Base-by-base conservation (phyloP, 2,797 vertebrate species). In the Phrynocephalus guinanensis region DNA sequence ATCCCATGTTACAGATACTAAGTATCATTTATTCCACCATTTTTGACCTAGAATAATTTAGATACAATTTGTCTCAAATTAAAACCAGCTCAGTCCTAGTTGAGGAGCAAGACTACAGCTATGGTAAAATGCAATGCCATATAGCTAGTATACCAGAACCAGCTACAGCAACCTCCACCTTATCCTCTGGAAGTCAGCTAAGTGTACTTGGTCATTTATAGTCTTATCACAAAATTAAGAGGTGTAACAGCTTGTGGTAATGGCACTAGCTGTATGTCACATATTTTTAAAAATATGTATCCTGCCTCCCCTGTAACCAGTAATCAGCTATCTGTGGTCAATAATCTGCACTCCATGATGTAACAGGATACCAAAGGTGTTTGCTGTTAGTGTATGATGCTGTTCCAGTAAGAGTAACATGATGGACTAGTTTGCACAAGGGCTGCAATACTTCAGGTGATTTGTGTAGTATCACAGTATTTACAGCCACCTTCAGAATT, bases 171-270 rank as follows among this genome's bases (percentile, higher is more conserved):
- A n/a, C 60, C 60, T 63, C 60, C 30, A 87, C 68, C 28, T 88
- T 66, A 70, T 85, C 48, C 24, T 26, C 67, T 84, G n/a, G 52
- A 79, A 50, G 6, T 73, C 38, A 84, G 70, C 52, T 6, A 73
- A n/a, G 10, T 84, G 9, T 79, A 22, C 28, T 20, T 44, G 33
- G 6, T 11, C 22, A 80, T 33, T 63, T 30, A 13, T 63, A 66
- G 71, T 78, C 73, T 28, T 9, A 30, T 75, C 60, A 66, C 11
- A 85, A 86, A 73, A 80, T 48, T 56, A 83, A 76, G 20, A 68
- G 67, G 22, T 70, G 50, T n/a, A 38, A 18, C 26, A 28, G 20
- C 15, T 18, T 56, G 4, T 44, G 20, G 33, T 22, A 24, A 56
- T n/a, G 6, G 22, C 56, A 26, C 75, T 79, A 13, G 4, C 78